phyloP scores from a whole-genome alignment of 2,113 vertebrate species.

The Callipepla squamata region DNA sequence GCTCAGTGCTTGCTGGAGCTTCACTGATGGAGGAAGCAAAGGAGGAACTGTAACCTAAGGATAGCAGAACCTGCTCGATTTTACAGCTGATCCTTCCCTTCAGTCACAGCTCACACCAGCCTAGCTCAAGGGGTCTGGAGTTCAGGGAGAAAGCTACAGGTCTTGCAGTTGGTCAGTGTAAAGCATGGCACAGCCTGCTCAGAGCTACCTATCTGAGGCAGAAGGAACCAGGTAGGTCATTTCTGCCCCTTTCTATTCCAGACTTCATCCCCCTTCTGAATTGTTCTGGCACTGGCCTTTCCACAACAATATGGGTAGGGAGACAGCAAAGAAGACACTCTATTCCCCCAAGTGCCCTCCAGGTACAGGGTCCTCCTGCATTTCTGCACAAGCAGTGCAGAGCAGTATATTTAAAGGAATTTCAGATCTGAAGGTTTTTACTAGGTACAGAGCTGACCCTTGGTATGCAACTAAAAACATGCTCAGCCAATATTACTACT shows the following conservation, averaged over 20 bases:
- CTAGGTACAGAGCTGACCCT: background rate
- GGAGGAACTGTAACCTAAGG: background rate
- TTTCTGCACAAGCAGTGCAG: background rate
- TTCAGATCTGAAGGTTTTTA: background rate
- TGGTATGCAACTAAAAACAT: background rate
- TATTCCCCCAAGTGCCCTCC: background rate
- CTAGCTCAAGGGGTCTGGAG: background rate
- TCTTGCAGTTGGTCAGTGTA: background rate
- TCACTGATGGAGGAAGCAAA: background rate
- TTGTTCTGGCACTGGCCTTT: background rate
- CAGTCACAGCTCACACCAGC: background rate
- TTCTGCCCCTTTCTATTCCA: background rate
- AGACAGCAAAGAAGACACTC: background rate
- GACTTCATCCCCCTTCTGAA: background rate
- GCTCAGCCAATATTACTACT: background rate
- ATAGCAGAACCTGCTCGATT: background rate
- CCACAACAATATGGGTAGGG: background rate
- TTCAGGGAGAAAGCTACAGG: background rate
- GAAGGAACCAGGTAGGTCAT: background rate
- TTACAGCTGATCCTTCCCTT: fast-evolving
- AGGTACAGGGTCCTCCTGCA: background rate
- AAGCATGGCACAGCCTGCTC: background rate
- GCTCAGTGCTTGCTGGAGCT: background rate
- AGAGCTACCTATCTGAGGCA: background rate
- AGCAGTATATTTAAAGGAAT: background rate